phyloP scores from a whole-genome alignment of 2,888 invertebrate genomes.

The Cephus pygmeus region DNA sequence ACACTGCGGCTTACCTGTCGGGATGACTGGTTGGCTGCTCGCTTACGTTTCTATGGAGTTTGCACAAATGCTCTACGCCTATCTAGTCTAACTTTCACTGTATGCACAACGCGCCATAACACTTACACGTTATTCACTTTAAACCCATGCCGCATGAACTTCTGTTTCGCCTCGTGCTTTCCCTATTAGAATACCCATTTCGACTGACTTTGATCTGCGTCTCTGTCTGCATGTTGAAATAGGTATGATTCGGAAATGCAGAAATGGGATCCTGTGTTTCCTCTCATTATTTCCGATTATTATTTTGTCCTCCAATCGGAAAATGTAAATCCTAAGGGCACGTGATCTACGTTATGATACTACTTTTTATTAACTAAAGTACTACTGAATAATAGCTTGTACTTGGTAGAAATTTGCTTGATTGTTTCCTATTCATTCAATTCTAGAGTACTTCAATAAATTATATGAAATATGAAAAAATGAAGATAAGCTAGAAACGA shows the following conservation, averaged over 20 bases:
- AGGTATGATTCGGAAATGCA: not conserved
- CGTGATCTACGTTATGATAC: too few relatives aligned
- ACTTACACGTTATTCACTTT: slow-evolving; percentile 26
- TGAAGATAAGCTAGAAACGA: not conserved
- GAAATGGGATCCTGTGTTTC: not conserved
- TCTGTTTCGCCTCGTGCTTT: slow-evolving; percentile 31
- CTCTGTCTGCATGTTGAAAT: not conserved
- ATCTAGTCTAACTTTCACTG: not conserved
- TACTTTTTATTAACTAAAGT: not conserved
- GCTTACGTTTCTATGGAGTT: not conserved
- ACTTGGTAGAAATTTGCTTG: not conserved
- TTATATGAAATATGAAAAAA: not conserved
- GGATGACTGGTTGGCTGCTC: not conserved
- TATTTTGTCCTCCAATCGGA: not conserved
- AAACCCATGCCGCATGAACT: slow-evolving; percentile 22
- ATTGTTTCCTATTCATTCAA: not conserved
- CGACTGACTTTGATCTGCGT: not conserved
- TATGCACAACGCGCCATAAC: slow-evolving; percentile 24
- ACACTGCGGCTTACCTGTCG: not conserved
- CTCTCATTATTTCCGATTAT: not conserved
- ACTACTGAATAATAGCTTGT: not conserved
- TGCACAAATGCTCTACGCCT: not conserved
- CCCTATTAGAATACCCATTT: slow-evolving; percentile 28
- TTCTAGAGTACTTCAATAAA: not conserved
- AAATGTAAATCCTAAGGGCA: not conserved